Evolutionary conservation across 2,888 invertebrate genomes (phyloP), one percentile per base, ranked within the genome.

Genomic region (Netelia inedita): DNA sequence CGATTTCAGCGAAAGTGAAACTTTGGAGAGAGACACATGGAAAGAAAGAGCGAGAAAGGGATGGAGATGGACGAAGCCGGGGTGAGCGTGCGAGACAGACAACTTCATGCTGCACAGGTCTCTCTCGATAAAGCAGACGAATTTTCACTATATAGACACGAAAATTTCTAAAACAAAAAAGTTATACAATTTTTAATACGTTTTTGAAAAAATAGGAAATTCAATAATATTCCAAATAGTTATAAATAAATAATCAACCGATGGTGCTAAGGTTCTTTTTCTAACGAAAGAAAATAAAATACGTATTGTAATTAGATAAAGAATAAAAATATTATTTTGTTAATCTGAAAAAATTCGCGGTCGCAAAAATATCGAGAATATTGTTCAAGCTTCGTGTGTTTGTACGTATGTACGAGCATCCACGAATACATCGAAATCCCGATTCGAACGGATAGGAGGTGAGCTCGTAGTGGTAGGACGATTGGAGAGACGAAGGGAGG

Each of bases 1-100:
- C 82, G 85, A 82, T 85, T 76, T 82, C 68, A 85, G 61, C 82
- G 85, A 85, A 85, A 85, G 85, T 85, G 85, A 85, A 85, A 82
- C 85, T 71, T 35, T 55, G 66, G n/a, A 63, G 59, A 46, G 85
- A 75, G 72, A 79, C 14, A 16, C 11, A 21, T n/a, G 68, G 5
- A 61, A 50, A 19, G 16, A 14, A 21, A 21, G 55, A 21, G 35
- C 11, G 41, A 53, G 72, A 11, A 21, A 16, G 55, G 14, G 23
- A 16, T 19, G 46, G 73, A 28, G 50, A 41, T 35, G 28, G 79
- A 79, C 3, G 8, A 28, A 61, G 28, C 5, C 43, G 35, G 53
- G 43, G 71, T 14, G 23, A 9, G 19, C 41, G 46, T 46, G 21
- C 14, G 35, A 35, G 55, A 59, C 5, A 35, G 35, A 69, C 9